These are phyloP conservation scores for Drosophila miranda DNA, from an alignment of 1,140 invertebrate species.

Conservation along the genomic window DNA sequence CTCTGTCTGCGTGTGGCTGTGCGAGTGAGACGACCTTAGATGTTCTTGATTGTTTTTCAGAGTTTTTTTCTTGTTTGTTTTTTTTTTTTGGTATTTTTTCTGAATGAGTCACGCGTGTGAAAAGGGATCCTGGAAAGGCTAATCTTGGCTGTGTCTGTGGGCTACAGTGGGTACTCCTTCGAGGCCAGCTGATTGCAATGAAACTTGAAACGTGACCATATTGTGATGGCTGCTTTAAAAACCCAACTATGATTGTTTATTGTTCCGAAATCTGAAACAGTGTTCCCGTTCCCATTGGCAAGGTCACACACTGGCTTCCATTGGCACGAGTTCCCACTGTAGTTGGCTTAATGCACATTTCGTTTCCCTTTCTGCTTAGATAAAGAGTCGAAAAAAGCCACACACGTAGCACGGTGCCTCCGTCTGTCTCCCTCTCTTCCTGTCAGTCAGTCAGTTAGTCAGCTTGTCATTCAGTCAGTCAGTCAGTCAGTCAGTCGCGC, in stretches of 20 bases:
- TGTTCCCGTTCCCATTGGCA: not conserved
- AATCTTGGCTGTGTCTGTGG: constrained; percentile 27
- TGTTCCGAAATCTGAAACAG: too few relatives aligned
- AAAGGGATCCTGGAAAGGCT: constrained; percentile 38
- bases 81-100: constrained; percentile 39
- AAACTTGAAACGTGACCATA: too few relatives aligned
- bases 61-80: constrained; percentile 33
- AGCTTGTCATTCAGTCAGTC: constrained; percentile 41
- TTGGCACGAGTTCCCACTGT: not conserved
- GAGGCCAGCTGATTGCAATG: too few relatives aligned
- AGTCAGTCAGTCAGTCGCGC: constrained; percentile 1
- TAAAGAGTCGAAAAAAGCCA: constrained; percentile 24
- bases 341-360: constrained; percentile 8
- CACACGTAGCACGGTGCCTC: constrained; percentile 44
- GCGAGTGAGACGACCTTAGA: constrained; percentile 12
- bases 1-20: constrained; percentile 8
- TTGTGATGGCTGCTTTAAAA: too few relatives aligned
- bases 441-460: constrained; percentile 21
- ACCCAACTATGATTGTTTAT: too few relatives aligned
- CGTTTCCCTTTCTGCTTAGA: constrained; percentile 10
- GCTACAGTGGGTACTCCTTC: constrained; percentile 23
- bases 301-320: not conserved
- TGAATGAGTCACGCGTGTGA: constrained; percentile 57
- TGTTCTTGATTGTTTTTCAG: constrained; percentile 25
- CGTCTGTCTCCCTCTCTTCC: constrained; percentile 21